Percentiles rank a stretch among this genome's conserved stretches.
These are phyloP conservation scores for Ondatra zibethicus DNA, from an alignment of 2,113 vertebrate genomes.

Conservation along the genomic window DNA sequence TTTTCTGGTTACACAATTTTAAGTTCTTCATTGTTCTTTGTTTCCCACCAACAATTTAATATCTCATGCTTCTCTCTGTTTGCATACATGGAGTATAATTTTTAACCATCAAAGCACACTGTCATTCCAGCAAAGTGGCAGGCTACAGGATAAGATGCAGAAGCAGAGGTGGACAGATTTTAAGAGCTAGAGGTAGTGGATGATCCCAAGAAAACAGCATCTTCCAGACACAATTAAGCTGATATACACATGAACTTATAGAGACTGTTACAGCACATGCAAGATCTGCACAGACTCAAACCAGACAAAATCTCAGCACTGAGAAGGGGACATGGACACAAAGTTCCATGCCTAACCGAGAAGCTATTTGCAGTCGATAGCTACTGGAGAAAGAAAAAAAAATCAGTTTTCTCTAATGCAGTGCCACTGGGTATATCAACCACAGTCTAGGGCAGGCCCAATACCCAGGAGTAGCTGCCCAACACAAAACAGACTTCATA, in stretches of 20 bases:
- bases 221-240: background rate
- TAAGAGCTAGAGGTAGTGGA: background rate
- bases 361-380: background rate
- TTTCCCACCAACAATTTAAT: background rate
- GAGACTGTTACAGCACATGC: background rate
- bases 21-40: background rate
- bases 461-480: background rate
- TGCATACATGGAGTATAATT: background rate
- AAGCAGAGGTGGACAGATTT: background rate
- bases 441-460: background rate
- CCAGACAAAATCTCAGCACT: background rate
- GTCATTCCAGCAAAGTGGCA: background rate
- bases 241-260: background rate
- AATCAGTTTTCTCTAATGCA: background rate
- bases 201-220: background rate
- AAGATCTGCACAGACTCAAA: background rate
- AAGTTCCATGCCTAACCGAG: background rate
- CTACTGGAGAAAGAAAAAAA: no score
- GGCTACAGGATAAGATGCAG: background rate
- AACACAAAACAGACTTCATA: background rate
- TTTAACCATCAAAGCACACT: background rate
- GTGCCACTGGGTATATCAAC: background rate
- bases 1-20: background rate
- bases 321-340: no score
- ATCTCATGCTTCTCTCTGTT: background rate